Conservation (phyloP, 2,797 vertebrate genomes). For the Fistularia tabacaria region DNA sequence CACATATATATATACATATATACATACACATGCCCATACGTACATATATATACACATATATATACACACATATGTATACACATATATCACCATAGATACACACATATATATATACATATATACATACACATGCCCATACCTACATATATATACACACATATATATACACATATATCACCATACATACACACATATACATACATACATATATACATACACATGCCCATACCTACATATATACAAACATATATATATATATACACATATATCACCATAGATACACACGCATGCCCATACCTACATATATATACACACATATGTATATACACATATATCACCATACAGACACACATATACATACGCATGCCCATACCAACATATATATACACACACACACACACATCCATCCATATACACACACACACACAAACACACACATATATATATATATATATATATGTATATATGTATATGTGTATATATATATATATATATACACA, state of each 20-base stretch:
- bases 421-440: not conserved
- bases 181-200: constrained; percentile 1
- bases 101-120: constrained; percentile 1
- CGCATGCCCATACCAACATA: not conserved
- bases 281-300: not conserved
- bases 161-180: not conserved
- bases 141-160: not conserved
- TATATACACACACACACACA: not conserved
- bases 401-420: not conserved
- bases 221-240: not conserved
- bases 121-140: not conserved
- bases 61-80: not conserved
- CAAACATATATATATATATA: not conserved
- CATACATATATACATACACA: not conserved
- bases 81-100: not conserved
- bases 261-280: not conserved
- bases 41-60: not conserved
- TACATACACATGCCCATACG: not conserved
- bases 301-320: not conserved
- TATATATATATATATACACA: not conserved
- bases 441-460: not conserved
- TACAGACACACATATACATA: not conserved
- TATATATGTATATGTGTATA: not conserved
- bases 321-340: not conserved
- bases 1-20: not conserved